Evolutionary conservation across 2,888 invertebrate genomes (phyloP), one percentile per base, ranked within the genome.

Genomic region (Helleia helle): DNA sequence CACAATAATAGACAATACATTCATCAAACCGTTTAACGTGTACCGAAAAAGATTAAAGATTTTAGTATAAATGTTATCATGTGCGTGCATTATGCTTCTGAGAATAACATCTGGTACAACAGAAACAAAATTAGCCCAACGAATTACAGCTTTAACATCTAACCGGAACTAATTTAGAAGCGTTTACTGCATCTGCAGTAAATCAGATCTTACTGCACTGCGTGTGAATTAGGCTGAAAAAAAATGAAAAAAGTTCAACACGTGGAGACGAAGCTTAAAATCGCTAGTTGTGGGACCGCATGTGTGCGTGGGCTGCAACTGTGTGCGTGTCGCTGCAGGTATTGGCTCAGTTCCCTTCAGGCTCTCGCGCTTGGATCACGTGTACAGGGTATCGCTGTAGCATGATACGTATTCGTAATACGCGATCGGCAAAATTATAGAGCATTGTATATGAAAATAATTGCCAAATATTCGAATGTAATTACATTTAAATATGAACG

Each of bases 291-390:
- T 51, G 46, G 47, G 41, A 49, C 13, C 52, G 56, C 54, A 51
- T 61, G 63, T 65, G 70, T 63, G 71, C 61, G 66, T 57, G 42
- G 42, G 54, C 26, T 67, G 66, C 65, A 62, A 56, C 59, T 63
- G 80, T 81, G 79, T 77, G 81, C 64, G 79, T 75, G 65, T 44
- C 74, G 70, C 61, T 83, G 83, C 83, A 83, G 83, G 83, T 83
- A 81, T 73, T 58, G 55, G 59, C 62, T 70, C 72, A 83, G 81
- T 83, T 69, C 67, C 68, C 71, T 70, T 71, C 65, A 71, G 69
- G 66, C 71, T 48, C 54, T 52, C 57, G 67, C 50, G 59, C 47
- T 55, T 42, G 48, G 41, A 55, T 55, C 56, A 54, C 56, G 66
- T 52, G 45, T 44, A 44, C 44, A 40, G 36, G 30, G 37, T 11